These are phyloP conservation scores for Etheostoma nigrum DNA, from an alignment of 2,797 vertebrate genomes.

Conservation along the genomic window DNA sequence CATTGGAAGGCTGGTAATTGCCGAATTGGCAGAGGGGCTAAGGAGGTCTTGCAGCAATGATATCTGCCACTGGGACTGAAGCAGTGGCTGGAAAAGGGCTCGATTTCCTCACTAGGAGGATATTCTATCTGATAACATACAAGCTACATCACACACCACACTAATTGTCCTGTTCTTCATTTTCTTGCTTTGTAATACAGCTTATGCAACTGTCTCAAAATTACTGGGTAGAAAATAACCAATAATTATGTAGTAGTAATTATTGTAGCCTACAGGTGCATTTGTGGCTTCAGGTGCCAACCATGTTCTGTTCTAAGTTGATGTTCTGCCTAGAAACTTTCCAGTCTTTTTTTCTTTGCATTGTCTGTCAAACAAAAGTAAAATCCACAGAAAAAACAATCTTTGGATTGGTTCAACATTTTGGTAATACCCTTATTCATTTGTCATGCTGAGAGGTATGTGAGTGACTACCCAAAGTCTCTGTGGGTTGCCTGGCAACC, in stretches of 20 bases:
- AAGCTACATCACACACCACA: constrained; percentile 7
- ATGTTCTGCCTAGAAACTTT: not conserved
- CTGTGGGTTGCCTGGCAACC: not conserved
- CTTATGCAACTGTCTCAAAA: constrained; percentile 19
- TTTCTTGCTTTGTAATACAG: constrained; percentile 23
- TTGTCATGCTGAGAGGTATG: not conserved
- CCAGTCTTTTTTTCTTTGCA: not conserved
- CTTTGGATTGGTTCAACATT: not conserved
- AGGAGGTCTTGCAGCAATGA: constrained; percentile 75
- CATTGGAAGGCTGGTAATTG: constrained; percentile 82
- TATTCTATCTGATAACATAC: constrained; percentile 33
- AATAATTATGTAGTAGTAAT: constrained; percentile 36
- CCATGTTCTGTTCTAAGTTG: not conserved
- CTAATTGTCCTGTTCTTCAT: constrained; percentile 23
- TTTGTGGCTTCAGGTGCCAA: not conserved
- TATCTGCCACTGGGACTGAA: constrained; percentile 73
- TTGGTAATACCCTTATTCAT: not conserved
- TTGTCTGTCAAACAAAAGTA: not conserved
- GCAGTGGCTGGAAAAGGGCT: constrained; percentile 47
- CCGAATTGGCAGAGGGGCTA: constrained; percentile 82
- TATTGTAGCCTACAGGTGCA: constrained; percentile 2
- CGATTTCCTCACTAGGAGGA: constrained; percentile 39
- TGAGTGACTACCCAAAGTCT: not conserved
- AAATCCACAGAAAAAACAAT: not conserved
- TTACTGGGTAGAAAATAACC: constrained; percentile 32